phyloP scores from a whole-genome alignment of 2,888 invertebrate species.

The Trichogramma evanescens region DNA sequence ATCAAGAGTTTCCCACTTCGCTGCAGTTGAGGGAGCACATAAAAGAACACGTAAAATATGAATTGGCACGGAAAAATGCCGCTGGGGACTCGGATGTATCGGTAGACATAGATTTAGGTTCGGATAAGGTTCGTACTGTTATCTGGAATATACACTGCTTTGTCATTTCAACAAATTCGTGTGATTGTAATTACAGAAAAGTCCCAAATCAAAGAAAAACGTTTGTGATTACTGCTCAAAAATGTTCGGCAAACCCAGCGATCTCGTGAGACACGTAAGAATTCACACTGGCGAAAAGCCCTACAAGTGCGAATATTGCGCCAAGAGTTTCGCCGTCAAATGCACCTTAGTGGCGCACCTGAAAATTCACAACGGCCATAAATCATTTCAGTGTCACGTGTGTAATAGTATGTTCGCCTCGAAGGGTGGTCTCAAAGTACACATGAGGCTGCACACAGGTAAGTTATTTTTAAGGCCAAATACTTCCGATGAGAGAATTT shows the following conservation, averaged over 20 bases:
- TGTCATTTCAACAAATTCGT: too few relatives aligned
- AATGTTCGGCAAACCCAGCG: conserved; percentile 62
- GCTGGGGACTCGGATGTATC: background rate
- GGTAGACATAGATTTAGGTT: too few relatives aligned
- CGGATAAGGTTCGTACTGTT: background rate
- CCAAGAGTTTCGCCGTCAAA: conserved; percentile 58
- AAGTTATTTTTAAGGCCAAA: conserved; percentile 13
- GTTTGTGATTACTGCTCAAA: conserved; percentile 56
- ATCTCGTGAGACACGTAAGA: conserved; percentile 59
- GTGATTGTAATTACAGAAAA: too few relatives aligned
- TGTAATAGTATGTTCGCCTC: conserved; percentile 59
- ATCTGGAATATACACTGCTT: too few relatives aligned
- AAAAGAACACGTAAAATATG: conserved; percentile 18
- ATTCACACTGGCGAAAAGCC: conserved; percentile 66
- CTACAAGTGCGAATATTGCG: conserved; percentile 53
- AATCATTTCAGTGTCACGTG: conserved; percentile 56
- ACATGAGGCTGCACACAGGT: conserved; percentile 61
- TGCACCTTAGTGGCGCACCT: conserved; percentile 59
- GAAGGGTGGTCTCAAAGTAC: conserved; percentile 60
- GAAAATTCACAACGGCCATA: conserved; percentile 54
- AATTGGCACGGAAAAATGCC: conserved; percentile 13
- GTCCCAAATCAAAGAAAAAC: conserved; percentile 42
- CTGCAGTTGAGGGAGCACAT: conserved; percentile 34
- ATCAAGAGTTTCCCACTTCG: conserved; percentile 32
- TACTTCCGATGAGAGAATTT: background rate